Base-by-base conservation (phyloP, 2,888 invertebrate species). In the Mesoligia furuncula region DNA sequence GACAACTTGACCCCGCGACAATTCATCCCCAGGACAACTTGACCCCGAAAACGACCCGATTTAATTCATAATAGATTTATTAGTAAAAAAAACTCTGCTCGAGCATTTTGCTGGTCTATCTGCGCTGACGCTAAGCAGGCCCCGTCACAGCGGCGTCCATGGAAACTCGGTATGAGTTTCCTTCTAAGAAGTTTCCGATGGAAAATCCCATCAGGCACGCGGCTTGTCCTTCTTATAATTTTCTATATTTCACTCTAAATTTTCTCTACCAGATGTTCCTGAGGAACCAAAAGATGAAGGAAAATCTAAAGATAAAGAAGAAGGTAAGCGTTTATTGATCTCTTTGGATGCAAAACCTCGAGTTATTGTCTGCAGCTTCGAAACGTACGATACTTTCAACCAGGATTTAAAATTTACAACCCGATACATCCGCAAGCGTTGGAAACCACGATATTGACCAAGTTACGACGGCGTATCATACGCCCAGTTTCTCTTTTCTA, bases 261-360 rank as follows among this genome's bases (percentile, higher is more conserved):
- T 57, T 42, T 65, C 24, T 65, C 1, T 24, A 73, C 9, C 68
- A 84, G 83, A 62, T 85, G 73, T 51, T 42, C 74, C 77, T 8
- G 24, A 69, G 2, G 20, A 65, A 76, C 75, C 80, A 42, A 57
- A 73, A 77, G 20, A 4, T 15, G 2, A 31, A 31, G 51, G 0
- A 24, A n/a, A n/a, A 15, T 2, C 13, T 54, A 6, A 57, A n/a
- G n/a, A n/a, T n/a, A n/a, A 17, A 36, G 11, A 20, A 17, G 54
- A 59, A 0, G 67, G 81, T 77, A 69, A 80, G 62, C 13, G 8
- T 61, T 61, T 59, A 17, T 66, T 48, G 24, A 64, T 59, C 0
- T 51, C 13, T 73, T n/a, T 64, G 8, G 6, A n/a, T 42, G 8
- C 17, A 27, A 54, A 76, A 45, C 51, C 31, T 31, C 2, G 1